Conservation (phyloP, 2,113 vertebrate species). For the Cyprinus carpio region DNA sequence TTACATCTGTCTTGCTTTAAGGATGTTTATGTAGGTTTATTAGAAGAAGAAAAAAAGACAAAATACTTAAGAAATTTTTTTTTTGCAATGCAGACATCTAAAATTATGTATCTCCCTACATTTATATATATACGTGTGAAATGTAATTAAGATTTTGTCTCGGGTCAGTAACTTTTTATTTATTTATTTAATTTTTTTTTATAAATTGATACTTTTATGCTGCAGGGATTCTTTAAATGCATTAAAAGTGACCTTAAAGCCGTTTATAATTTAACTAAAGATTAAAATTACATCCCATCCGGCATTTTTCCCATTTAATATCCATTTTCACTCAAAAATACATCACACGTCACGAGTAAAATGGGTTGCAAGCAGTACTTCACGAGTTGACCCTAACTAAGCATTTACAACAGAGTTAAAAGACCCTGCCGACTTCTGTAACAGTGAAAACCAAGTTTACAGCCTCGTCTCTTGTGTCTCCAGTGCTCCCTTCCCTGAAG, state of each 20-base stretch:
- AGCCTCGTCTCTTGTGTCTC: neutral
- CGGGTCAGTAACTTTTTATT: no score
- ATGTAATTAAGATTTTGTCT: neutral
- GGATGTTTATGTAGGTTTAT: no score
- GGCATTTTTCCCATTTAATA: neutral
- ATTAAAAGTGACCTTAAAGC: neutral
- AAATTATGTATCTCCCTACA: no score
- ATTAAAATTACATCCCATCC: neutral
- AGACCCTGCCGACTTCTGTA: neutral
- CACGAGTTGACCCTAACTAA: neutral
- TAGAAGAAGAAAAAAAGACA: no score
- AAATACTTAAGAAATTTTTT: no score
- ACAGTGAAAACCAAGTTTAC: neutral
- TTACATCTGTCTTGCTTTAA: no score
- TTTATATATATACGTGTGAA: no score
- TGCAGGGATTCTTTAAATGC: neutral
- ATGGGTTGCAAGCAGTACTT: neutral
- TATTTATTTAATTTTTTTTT: no score
- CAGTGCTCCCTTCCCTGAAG: conserved; percentile 32
- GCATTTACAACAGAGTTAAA: neutral
- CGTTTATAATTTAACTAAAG: neutral
- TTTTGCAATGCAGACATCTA: no score
- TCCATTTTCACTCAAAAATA: neutral
- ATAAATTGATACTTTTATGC: neutral
- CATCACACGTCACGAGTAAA: neutral